These are phyloP conservation scores for Phrynocephalus guinanensis DNA, from an alignment of 2,797 vertebrate species.

Conservation along the genomic window DNA sequence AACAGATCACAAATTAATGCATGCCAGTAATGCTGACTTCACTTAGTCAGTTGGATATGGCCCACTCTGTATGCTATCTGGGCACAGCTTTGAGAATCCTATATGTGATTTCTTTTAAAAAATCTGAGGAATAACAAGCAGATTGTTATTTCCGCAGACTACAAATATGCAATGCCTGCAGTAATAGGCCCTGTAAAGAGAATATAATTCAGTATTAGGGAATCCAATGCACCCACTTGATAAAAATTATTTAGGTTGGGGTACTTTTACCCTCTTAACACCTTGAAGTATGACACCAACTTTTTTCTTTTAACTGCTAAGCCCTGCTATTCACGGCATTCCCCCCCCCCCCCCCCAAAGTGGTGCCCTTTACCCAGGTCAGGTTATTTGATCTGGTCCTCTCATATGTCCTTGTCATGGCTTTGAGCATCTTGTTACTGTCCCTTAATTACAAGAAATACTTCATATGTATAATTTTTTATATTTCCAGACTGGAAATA, in stretches of 20 bases:
- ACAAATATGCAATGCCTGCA: background rate
- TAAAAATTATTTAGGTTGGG: slow-evolving; percentile 5
- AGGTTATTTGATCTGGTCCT: background rate
- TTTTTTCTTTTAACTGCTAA: background rate
- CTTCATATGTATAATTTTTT: background rate
- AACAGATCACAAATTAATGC: slow-evolving; percentile 4
- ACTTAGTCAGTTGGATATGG: background rate
- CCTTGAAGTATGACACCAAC: slow-evolving; percentile 5
- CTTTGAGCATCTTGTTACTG: background rate
- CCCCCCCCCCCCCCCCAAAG: background rate
- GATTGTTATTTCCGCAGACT: background rate
- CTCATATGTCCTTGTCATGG: background rate
- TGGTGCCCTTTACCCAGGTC: background rate
- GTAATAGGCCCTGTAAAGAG: background rate
- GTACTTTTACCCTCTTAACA: background rate
- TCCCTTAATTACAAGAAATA: background rate
- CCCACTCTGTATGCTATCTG: background rate
- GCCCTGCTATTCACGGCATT: background rate
- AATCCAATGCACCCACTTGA: background rate
- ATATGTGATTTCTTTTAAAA: background rate
- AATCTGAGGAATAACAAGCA: background rate
- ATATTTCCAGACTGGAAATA: background rate
- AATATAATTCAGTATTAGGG: slow-evolving; percentile 1
- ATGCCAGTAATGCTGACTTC: slow-evolving; percentile 2
- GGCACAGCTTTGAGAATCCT: background rate